These are phyloP conservation scores for Notarius quadriscutis DNA, from an alignment of 2,113 vertebrate species.

Conservation along the genomic window DNA sequence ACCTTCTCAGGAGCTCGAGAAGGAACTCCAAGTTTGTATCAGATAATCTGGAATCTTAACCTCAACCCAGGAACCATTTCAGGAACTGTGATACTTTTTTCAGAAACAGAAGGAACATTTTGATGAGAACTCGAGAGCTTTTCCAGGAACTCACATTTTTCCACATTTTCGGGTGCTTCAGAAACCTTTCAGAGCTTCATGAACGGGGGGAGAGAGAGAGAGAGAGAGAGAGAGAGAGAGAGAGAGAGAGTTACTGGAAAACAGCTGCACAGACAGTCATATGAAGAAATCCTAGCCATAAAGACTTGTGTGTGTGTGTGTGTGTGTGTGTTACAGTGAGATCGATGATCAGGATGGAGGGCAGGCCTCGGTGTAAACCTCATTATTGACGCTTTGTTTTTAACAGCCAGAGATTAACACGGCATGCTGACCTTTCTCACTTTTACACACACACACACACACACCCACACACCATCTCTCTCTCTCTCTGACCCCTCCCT, in stretches of 20 bases:
- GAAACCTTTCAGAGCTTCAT: not conserved
- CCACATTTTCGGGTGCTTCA: too few species aligned
- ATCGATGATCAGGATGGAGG: slow-evolving; percentile 34
- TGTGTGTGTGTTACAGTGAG: slow-evolving; percentile 8
- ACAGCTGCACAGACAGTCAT: not conserved
- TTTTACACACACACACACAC: not conserved
- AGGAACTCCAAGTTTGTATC: not conserved
- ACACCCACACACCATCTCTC: not conserved
- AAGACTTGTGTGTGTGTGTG: not conserved
- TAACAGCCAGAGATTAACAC: slow-evolving; percentile 42
- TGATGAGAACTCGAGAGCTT: not conserved
- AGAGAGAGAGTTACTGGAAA: not conserved
- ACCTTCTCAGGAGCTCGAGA: not conserved
- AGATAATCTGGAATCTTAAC: not conserved
- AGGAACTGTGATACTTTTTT: not conserved
- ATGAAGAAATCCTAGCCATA: slow-evolving; percentile 11
- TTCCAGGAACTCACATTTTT: not conserved
- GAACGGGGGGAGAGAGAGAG: not conserved
- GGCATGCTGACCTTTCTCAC: slow-evolving; percentile 23
- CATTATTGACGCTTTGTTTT: slow-evolving; percentile 47
- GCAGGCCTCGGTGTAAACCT: slow-evolving; percentile 44
- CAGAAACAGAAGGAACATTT: not conserved
- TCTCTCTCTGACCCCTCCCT: slow-evolving; percentile 41
- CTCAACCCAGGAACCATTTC: not conserved
- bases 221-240: not conserved